Conservation (phyloP, 2,113 vertebrate genomes). For the Cyanocitta stelleri region DNA sequence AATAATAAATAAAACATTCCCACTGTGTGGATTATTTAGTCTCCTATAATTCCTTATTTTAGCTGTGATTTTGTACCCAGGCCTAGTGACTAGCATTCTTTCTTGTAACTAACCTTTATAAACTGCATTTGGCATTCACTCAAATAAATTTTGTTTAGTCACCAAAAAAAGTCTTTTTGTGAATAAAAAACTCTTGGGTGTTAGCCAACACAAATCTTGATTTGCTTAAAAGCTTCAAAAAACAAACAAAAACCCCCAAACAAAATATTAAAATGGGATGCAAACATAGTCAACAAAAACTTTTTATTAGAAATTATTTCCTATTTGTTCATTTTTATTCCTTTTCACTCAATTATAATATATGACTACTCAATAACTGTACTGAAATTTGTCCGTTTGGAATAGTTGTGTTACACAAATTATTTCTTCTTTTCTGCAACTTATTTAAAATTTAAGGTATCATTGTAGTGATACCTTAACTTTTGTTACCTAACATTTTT, state of each 20-base stretch:
- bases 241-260: not conserved
- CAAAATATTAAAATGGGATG: not conserved
- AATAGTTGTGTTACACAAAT: not conserved
- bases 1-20: not conserved
- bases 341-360: not conserved
- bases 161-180: not conserved
- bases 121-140: not conserved
- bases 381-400: not conserved
- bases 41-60: not conserved
- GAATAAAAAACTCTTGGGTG: not conserved
- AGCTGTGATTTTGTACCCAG: not conserved
- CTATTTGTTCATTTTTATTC: not conserved
- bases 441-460: not conserved
- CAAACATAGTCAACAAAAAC: not conserved
- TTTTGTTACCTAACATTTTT: not conserved
- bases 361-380: not conserved
- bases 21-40: not conserved
- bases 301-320: not conserved
- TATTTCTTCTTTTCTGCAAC: not conserved
- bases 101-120: not conserved
- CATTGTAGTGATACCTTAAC: not conserved
- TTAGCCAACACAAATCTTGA: not conserved
- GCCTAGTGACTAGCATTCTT: not conserved
- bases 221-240: not conserved
- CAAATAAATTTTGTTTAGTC: not conserved